Conservation (phyloP, 2,113 vertebrate genomes). For the Ictalurus furcatus region DNA sequence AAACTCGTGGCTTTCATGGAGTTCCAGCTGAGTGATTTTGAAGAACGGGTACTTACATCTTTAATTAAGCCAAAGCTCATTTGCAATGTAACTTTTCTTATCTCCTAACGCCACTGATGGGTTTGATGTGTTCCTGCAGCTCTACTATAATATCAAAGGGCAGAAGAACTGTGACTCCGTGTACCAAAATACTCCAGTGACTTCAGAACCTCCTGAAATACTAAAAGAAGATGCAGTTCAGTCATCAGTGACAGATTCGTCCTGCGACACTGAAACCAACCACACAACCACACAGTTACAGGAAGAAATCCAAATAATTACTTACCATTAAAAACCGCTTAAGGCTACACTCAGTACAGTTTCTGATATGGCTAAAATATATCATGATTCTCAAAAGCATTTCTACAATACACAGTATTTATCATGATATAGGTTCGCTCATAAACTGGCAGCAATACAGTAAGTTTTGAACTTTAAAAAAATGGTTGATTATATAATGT, state of each 20-base stretch:
- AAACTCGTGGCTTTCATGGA: conserved; percentile 80
- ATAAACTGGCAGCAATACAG: background rate
- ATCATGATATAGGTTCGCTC: background rate
- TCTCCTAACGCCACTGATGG: background rate
- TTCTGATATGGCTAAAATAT: background rate
- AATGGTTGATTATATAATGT: background rate
- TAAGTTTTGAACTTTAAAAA: background rate
- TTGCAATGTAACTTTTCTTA: background rate
- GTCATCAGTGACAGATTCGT: background rate
- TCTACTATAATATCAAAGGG: conserved; percentile 66
- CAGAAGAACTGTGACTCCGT: conserved; percentile 27
- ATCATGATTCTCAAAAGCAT: background rate
- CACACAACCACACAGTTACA: background rate
- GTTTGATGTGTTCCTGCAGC: conserved; percentile 52
- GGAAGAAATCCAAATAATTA: background rate
- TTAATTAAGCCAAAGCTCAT: background rate
- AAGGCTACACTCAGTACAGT: background rate
- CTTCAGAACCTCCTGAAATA: conserved; percentile 38
- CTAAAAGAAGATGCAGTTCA: background rate
- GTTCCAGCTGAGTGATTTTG: conserved; percentile 78
- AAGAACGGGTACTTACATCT: conserved; percentile 76
- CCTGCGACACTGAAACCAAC: background rate
- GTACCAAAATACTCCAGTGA: conserved; percentile 58
- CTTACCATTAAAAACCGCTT: background rate
- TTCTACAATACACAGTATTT: background rate